Percentiles rank a stretch among this genome's conserved stretches.
Evolutionary conservation across 2,113 vertebrate genomes (phyloP).

Genomic region (Butorides virescens): DNA sequence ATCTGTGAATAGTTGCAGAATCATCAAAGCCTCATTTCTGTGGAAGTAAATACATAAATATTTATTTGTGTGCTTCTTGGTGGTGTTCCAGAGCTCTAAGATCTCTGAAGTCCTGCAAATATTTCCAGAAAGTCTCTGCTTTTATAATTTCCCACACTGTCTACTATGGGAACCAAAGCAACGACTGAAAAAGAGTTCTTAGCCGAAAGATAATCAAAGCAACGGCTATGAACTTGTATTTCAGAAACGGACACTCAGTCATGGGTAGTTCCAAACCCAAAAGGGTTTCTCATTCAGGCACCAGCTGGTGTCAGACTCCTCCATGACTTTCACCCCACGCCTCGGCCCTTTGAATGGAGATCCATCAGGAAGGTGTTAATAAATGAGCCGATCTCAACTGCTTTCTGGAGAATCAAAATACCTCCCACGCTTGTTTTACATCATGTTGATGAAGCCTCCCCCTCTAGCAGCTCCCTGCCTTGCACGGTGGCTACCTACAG

Average conservation of each 20-base stretch:
- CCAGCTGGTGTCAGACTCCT: background rate
- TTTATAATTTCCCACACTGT: background rate
- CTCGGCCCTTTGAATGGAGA: fast-evolving
- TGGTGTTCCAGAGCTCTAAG: background rate
- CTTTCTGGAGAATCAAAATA: background rate
- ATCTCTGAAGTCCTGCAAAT: background rate
- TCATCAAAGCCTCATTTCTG: background rate
- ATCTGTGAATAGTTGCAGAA: background rate
- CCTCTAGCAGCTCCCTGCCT: background rate
- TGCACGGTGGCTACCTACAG: fast-evolving
- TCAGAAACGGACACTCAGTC: background rate
- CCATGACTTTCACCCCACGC: background rate
- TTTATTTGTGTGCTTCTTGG: background rate
- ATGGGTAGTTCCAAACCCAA: background rate
- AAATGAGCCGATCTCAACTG: background rate
- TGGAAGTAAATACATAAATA: background rate
- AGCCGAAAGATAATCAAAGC: background rate
- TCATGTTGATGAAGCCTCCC: fast-evolving
- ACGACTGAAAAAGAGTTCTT: background rate
- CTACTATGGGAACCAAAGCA: background rate
- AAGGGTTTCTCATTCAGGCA: background rate
- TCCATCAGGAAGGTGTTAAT: background rate
- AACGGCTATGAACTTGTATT: background rate
- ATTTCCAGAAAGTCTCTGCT: background rate
- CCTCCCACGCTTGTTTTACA: background rate